Percentiles rank a stretch among this genome's conserved stretches.
Conservation (phyloP, 2,113 vertebrate genomes). For the Dipodomys merriami region DNA sequence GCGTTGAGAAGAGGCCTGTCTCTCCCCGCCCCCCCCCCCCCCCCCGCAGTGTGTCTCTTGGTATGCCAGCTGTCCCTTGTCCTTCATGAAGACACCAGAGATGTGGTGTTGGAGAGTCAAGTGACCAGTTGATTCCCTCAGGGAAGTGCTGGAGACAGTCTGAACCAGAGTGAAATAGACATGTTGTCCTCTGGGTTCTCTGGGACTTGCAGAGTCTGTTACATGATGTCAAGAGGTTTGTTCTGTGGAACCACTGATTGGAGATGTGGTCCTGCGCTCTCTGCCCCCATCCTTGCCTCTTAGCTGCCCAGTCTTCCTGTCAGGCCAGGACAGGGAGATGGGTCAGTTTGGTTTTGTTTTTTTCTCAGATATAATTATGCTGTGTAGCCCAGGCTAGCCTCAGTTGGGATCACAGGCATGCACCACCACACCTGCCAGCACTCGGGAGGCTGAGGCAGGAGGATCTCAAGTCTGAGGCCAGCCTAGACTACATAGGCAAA, state of each 20-base stretch:
- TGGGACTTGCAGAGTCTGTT: background rate
- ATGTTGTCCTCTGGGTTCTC: background rate
- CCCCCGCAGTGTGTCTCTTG: background rate
- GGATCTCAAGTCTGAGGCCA: too few relatives aligned
- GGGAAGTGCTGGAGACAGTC: rapidly evolving
- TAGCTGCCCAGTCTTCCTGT: background rate
- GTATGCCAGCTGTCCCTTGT: rapidly evolving
- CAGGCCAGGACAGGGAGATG: too few relatives aligned
- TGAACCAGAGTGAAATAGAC: background rate
- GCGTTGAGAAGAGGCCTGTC: rapidly evolving
- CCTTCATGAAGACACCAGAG: background rate
- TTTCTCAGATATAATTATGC: too few relatives aligned
- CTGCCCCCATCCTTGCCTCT: too few relatives aligned
- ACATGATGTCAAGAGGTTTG: background rate
- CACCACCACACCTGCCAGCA: background rate
- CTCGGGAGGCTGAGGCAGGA: too few relatives aligned
- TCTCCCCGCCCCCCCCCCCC: too few relatives aligned
- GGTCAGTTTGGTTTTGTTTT: background rate
- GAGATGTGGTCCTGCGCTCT: background rate
- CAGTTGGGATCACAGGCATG: background rate
- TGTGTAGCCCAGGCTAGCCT: background rate
- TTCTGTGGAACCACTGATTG: background rate
- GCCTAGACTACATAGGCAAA: too few relatives aligned
- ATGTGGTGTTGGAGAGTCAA: background rate
- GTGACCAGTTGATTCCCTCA: rapidly evolving